Conservation (phyloP, 2,113 vertebrate genomes). For the Cololabis saira region DNA sequence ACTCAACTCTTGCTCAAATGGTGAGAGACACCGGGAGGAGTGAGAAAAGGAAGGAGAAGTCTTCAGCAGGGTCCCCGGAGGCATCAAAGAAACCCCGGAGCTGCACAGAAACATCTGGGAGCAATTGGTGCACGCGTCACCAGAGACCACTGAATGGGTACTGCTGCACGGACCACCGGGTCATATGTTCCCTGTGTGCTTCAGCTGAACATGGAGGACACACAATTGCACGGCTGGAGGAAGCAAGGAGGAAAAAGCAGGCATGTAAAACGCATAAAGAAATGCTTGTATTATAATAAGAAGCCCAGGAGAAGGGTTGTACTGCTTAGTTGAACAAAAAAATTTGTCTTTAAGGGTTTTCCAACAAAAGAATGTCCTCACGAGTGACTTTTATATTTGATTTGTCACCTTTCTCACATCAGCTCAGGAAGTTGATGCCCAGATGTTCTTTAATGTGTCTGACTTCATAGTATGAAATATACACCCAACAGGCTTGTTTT, state of each 20-base stretch:
- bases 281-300: neutral
- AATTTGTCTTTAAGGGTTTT: too few species aligned
- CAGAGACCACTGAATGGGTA: constrained; percentile 42
- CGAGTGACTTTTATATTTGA: too few species aligned
- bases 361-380: too few species aligned
- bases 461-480: too few species aligned
- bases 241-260: constrained; percentile 45
- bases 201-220: constrained; percentile 53
- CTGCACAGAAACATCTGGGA: constrained; percentile 53
- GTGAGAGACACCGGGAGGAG: constrained; percentile 67
- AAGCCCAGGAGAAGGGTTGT: too few species aligned
- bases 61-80: constrained; percentile 48
- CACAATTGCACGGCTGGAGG: constrained; percentile 8
- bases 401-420: too few species aligned
- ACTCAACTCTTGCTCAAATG: constrained; percentile 6
- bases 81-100: constrained; percentile 81
- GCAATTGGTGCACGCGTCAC: constrained; percentile 29
- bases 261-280: constrained; percentile 20
- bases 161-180: constrained; percentile 56
- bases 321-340: too few species aligned
- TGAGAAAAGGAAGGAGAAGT: neutral
- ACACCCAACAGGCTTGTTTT: too few species aligned
- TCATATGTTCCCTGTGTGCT: constrained; percentile 54
- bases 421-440: too few species aligned
- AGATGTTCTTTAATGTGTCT: too few species aligned